A percentile compares a stretch with the other conserved stretches of the same genome.
These are phyloP conservation scores for Drosophila punjabiensis DNA, from an alignment of 1,140 invertebrate genomes.

Conservation along the genomic window DNA sequence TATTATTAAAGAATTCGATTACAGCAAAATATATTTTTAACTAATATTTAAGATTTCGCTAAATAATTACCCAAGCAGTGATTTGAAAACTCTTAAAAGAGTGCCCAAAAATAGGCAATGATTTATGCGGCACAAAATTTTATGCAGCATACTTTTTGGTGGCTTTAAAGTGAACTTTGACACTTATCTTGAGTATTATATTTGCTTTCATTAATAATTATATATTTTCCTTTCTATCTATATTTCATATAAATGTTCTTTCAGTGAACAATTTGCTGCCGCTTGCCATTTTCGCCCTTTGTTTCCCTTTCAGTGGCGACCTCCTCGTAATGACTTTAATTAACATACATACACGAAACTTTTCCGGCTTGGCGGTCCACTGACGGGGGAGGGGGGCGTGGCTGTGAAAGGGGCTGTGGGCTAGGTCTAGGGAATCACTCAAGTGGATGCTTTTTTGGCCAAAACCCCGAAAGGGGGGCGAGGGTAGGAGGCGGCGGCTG, in stretches of 20 bases:
- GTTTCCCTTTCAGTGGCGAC: constrained; percentile 41
- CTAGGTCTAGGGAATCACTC: constrained; percentile 38
- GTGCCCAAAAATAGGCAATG: too few relatives aligned
- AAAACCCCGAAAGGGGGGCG: constrained; percentile 14
- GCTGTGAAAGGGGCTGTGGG: constrained; percentile 3
- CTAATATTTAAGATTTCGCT: too few relatives aligned
- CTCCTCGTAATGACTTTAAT: constrained; percentile 78
- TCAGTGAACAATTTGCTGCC: constrained; percentile 7
- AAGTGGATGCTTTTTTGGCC: constrained; percentile 53
- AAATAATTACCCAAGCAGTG: too few relatives aligned
- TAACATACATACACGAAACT: constrained; percentile 64
- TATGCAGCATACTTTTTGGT: too few relatives aligned
- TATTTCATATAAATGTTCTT: not conserved
- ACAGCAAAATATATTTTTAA: too few relatives aligned
- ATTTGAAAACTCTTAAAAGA: too few relatives aligned
- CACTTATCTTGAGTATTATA: not conserved
- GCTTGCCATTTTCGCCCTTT: constrained; percentile 19
- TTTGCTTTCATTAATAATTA: not conserved
- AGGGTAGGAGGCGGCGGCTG: not conserved
- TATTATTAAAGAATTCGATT: not conserved
- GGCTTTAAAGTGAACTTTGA: not conserved
- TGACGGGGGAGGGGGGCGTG: not conserved
- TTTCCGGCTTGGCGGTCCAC: constrained; percentile 14
- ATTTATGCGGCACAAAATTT: too few relatives aligned
- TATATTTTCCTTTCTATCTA: not conserved